These are phyloP conservation scores for Ovis aries DNA, from an alignment of 2,113 vertebrate species.

Conservation along the genomic window ARS-UI_Ramb_v3.0 NC_056055.1:242650001-242650500, in stretches of 20 bases:
- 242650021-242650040: neutral
- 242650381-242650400: neutral
- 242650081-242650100: neutral
- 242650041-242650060: neutral
- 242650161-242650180: neutral
- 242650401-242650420: neutral
- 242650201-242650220: neutral
- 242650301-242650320: neutral
- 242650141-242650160: neutral
- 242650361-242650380: neutral
- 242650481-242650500: neutral
- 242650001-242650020: neutral
- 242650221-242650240: neutral
- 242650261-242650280: neutral
- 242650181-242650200: neutral
- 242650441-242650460: neutral
- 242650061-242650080: neutral
- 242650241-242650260: neutral
- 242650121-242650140: neutral
- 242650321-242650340: neutral
- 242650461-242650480: neutral
- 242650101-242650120: neutral
- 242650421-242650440: neutral
- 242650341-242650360: neutral
- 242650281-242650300: neutral